Percentiles rank a stretch among this genome's conserved stretches.
Conservation (phyloP, 2,888 invertebrate species). For the Steinernema carpocapsae region DNA sequence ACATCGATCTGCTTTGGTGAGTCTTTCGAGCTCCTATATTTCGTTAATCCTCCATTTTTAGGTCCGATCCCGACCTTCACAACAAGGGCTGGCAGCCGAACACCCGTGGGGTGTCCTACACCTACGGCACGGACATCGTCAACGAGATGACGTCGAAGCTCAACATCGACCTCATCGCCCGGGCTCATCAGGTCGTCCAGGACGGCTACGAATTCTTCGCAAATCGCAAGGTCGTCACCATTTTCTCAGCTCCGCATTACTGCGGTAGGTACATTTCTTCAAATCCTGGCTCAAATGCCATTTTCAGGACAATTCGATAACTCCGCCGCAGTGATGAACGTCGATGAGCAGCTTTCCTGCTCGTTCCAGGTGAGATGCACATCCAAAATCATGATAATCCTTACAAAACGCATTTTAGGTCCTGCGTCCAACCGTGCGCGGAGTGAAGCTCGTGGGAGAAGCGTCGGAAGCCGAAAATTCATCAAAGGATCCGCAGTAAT, state of each 20-base stretch:
- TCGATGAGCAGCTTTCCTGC: constrained; percentile 58
- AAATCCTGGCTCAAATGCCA: background rate
- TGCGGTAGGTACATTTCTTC: constrained; percentile 38
- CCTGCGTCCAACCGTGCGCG: background rate
- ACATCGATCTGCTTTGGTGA: constrained; percentile 51
- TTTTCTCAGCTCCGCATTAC: too few relatives aligned
- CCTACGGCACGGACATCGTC: constrained; percentile 73
- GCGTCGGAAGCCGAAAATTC: too few relatives aligned
- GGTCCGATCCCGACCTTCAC: constrained; percentile 37
- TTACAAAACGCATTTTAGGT: background rate
- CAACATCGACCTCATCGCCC: constrained; percentile 72
- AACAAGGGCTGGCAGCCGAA: constrained; percentile 42
- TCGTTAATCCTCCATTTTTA: background rate
- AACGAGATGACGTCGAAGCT: constrained; percentile 71
- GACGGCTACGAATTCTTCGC: constrained; percentile 43
- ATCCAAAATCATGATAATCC: background rate
- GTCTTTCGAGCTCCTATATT: background rate
- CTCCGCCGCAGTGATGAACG: constrained; percentile 61
- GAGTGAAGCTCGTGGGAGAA: background rate
- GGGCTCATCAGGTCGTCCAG: constrained; percentile 72
- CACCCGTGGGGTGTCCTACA: constrained; percentile 72
- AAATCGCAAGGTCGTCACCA: constrained; percentile 43
- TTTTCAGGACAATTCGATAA: constrained; percentile 54
- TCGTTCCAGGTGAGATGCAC: constrained; percentile 56
- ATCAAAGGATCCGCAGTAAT: too few relatives aligned